Evolutionary conservation across 2,113 vertebrate genomes (phyloP).

Genomic region (Sebastes fasciatus): DNA sequence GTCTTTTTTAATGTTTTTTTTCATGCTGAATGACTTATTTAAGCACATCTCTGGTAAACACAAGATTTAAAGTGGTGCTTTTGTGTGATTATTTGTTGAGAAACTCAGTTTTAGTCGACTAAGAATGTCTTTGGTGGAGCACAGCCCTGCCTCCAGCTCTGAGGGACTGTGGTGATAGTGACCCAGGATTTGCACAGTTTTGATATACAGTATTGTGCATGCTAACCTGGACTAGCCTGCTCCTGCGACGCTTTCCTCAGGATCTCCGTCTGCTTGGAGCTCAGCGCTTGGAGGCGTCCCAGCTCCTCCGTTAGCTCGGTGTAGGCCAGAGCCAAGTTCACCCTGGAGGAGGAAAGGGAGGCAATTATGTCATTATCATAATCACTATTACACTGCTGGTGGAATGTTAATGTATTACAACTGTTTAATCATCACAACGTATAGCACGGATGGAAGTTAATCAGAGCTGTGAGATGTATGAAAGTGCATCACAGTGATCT

Average conservation of each 20-base stretch:
- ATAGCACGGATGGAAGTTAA: neutral
- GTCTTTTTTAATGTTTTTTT: too few species aligned
- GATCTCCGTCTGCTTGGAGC: constrained; percentile 93
- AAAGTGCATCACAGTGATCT: neutral
- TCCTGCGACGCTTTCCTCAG: constrained; percentile 93
- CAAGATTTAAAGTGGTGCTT: too few species aligned
- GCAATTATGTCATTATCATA: constrained; percentile 47
- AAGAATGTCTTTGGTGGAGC: too few species aligned
- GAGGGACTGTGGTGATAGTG: neutral
- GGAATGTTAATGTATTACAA: neutral
- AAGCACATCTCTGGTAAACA: too few species aligned
- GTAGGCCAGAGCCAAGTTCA: constrained; percentile 96
- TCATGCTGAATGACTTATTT: too few species aligned
- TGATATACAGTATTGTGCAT: neutral
- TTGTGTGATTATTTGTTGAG: too few species aligned
- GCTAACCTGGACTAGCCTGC: constrained; percentile 85
- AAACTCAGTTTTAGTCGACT: too few species aligned
- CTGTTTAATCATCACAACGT: neutral
- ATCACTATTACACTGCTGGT: neutral
- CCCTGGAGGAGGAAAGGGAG: constrained; percentile 81
- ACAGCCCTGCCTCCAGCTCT: neutral
- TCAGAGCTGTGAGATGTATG: neutral
- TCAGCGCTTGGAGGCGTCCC: constrained; percentile 90
- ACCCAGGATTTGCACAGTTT: too few species aligned
- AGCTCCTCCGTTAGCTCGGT: constrained; percentile 96